Base-by-base conservation (phyloP, 2,797 vertebrate species). In the Gephyroberyx darwinii region DNA sequence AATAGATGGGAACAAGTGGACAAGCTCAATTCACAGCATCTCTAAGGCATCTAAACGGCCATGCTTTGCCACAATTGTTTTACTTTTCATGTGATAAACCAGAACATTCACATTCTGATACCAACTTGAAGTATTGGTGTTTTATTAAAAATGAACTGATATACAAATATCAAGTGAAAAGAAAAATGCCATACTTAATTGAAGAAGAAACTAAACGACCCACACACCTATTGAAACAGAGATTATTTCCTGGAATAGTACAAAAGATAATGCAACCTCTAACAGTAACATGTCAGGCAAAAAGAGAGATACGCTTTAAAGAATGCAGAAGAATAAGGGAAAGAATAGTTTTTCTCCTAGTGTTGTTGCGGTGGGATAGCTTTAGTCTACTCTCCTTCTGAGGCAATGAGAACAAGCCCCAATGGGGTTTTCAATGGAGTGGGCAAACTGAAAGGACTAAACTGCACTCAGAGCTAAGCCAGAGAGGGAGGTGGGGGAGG, bases 391-490 rank as follows among this genome's bases (percentile, higher is more conserved):
- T 69, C 70, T 74, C 86, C 74, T 73, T 83, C 72, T 63, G 71
- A 75, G 65, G 76, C 83, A 90, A 75, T 82, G 80, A 88, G 84
- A 91, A 89, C 77, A 72, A 92, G 85, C 75, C 87, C 75, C 85
- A 87, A 87, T 84, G 84, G 82, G 82, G 74, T 91, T 92, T 93
- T 94, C 93, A 94, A 93, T 92, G 91, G 93, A 94, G 86, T 87
- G 88, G 92, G 89, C 91, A 92, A 92, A 93, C 86, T 94, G 92
- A 95, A 94, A 94, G 91, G 84, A 78, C 87, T 93, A 87, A 92
- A 93, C 91, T 91, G 90, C 92, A 89, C 88, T 90, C 81, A 79
- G 81, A 87, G 74, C 87, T 90, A 84, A 93, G 88, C 86, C 89
- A 84, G 87, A 90, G 91, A 43, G 77, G 88, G 90, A 89, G 90